Evolutionary conservation across 2,888 invertebrate species (phyloP).

Genomic region (Notocelia uddmanniana): DNA sequence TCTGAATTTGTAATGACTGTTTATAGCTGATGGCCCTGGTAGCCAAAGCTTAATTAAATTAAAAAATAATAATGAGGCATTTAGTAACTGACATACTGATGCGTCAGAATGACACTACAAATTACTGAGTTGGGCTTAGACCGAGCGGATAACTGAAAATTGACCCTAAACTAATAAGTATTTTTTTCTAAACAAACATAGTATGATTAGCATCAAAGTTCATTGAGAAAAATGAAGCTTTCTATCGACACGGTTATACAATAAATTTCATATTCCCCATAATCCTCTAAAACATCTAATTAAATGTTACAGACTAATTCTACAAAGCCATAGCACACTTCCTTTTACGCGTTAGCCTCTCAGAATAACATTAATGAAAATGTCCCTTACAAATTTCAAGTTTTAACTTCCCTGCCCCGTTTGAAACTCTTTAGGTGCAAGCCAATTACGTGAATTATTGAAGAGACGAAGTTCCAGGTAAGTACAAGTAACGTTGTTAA

Average conservation of each 20-base stretch:
- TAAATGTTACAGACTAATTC: background rate
- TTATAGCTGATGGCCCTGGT: no score
- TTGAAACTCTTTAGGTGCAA: constrained; percentile 47
- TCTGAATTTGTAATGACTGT: no score
- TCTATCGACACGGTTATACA: background rate
- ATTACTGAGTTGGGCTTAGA: no score
- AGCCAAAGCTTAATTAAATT: no score
- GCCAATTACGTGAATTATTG: constrained; percentile 49
- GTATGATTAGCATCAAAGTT: background rate
- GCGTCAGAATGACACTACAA: no score
- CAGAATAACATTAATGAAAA: constrained; percentile 36
- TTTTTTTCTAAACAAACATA: no score
- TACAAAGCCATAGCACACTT: constrained; percentile 6
- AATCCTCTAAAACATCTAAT: background rate
- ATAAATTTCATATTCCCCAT: no score
- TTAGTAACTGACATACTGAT: no score
- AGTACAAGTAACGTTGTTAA: constrained; percentile 47
- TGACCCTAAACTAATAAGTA: no score
- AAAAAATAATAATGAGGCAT: no score
- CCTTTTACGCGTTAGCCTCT: background rate
- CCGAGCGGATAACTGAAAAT: no score
- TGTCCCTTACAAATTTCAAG: constrained; percentile 41
- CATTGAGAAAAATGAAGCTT: background rate
- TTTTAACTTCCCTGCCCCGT: constrained; percentile 32
- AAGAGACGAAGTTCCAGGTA: constrained; percentile 42